Conservation (phyloP, 2,888 invertebrate genomes). For the Cephus sareptanus region DNA sequence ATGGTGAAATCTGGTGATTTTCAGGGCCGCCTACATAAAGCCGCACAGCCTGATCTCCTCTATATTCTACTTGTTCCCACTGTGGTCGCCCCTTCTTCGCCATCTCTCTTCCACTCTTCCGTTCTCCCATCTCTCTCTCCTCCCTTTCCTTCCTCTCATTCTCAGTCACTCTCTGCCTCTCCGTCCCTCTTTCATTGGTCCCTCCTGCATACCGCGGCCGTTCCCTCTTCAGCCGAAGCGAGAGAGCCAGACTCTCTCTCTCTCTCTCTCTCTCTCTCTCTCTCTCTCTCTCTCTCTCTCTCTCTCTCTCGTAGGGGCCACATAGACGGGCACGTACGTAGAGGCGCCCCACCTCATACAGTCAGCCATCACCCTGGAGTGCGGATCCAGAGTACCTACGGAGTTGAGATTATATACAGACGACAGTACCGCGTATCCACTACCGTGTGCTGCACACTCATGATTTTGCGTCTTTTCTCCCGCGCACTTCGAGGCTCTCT, state of each 20-base stretch:
- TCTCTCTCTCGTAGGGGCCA: slow-evolving; percentile 15
- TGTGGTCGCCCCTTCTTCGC: slow-evolving; percentile 7
- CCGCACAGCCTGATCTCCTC: neutral
- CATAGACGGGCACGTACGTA: slow-evolving; percentile 25
- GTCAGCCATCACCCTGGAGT: slow-evolving; percentile 29
- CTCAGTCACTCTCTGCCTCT: slow-evolving; percentile 19
- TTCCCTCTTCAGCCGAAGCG: slow-evolving; percentile 6
- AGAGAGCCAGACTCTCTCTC: slow-evolving; percentile 8
- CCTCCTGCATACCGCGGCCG: slow-evolving; percentile 14
- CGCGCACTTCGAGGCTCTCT: neutral
- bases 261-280: slow-evolving; percentile 10
- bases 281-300: slow-evolving; percentile 8
- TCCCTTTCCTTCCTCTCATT: slow-evolving; percentile 18
- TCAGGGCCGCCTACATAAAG: too few species aligned
- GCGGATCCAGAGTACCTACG: slow-evolving; percentile 48
- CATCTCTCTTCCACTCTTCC: slow-evolving; percentile 17
- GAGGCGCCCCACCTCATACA: slow-evolving; percentile 3
- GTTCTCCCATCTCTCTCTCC: slow-evolving; percentile 14
- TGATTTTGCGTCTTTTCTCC: slow-evolving; percentile 40
- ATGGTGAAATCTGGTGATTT: too few species aligned
- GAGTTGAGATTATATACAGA: slow-evolving; percentile 43
- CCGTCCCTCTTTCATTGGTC: slow-evolving; percentile 11
- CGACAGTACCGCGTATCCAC: slow-evolving; percentile 60
- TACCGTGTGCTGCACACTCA: slow-evolving; percentile 49
- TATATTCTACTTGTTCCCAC: slow-evolving; percentile 3